phyloP scores from a whole-genome alignment of 1,140 invertebrate genomes.

The Ceratosolen fusciceps region DNA sequence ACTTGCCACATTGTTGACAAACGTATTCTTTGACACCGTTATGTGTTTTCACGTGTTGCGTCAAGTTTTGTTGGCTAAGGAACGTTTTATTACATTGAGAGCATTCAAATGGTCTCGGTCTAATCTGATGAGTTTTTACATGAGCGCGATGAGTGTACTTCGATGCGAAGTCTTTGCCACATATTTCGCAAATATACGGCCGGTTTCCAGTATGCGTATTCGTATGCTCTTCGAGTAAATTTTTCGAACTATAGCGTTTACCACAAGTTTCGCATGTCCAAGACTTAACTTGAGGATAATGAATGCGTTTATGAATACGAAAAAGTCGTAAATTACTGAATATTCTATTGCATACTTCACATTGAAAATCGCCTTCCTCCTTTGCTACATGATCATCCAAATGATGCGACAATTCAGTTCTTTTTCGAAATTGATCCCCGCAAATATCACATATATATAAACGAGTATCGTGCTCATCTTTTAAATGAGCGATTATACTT shows the following conservation, averaged over 20 bases:
- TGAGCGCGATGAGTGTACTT: constrained; percentile 85
- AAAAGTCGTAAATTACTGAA: constrained; percentile 77
- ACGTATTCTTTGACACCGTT: constrained; percentile 79
- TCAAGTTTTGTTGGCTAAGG: constrained; percentile 81
- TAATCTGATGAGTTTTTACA: constrained; percentile 80
- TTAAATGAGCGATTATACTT: constrained; percentile 76
- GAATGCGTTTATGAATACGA: constrained; percentile 76
- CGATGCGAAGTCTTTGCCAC: constrained; percentile 82
- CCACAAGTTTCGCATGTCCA: constrained; percentile 78
- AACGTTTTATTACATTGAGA: constrained; percentile 80
- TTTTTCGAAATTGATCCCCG: constrained; percentile 76
- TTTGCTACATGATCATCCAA: constrained; percentile 77
- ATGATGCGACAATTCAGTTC: constrained; percentile 77
- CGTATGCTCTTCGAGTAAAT: constrained; percentile 79
- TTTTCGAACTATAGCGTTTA: constrained; percentile 78
- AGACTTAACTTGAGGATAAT: constrained; percentile 76
- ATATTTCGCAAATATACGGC: constrained; percentile 78
- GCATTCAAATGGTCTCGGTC: constrained; percentile 80
- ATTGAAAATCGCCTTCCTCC: constrained; percentile 77
- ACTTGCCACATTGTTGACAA: constrained; percentile 80
- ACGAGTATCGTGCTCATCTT: constrained; percentile 73
- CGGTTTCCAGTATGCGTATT: constrained; percentile 79
- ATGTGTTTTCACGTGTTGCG: constrained; percentile 81
- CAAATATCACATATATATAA: constrained; percentile 83
- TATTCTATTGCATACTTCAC: constrained; percentile 77